Base-by-base conservation (phyloP, 2,113 vertebrate species). In the Lycaon pictus region DNA sequence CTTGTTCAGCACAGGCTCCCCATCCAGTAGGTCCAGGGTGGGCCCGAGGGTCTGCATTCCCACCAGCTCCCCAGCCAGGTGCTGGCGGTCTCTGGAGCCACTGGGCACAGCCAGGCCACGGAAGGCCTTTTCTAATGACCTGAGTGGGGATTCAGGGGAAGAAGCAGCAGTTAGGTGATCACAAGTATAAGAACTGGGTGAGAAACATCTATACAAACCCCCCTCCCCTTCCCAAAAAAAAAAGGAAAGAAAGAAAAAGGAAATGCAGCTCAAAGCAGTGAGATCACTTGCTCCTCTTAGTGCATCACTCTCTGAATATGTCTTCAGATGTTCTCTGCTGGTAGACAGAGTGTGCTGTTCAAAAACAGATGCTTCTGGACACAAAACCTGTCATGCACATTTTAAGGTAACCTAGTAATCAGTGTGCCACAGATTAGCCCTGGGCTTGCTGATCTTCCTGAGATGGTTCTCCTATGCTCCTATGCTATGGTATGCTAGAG, bases 331-430 rank as follows among this genome's bases (percentile, higher is more conserved):
- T 22, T 13, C n/a, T 91, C 63, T 11, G 1, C 92, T 88, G 88
- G 83, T 35, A 95, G n/a, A 48, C 29, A 20, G 51, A 12, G 9
- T 25, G 22, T 27, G 48, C 55, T 13, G 53, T 92, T 55, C 72
- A 56, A 92, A 92, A 95, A 69, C 77, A 35, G 94, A 0, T 79
- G n/a, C 60, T 82, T 27, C 63, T 63, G 63, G 16, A 0, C 1
- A 43, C 76, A 16, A 37, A 65, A 23, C 25, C 25, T 62, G 95
- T 85, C 67, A 12, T 29, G 82, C 79, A 88, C 58, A 20, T 32
- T 15, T 90, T 96, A 56, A 94, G 69, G 96, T 65, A 87, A 84
- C 82, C 92, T 22, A 56, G 29, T 32, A 93, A 93, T 83, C 87
- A 67, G 27, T 0, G 43, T 69, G 12, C 63, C 12, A 0, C 11